phyloP scores from a whole-genome alignment of 2,888 invertebrate genomes.

The Amiota mariae region DNA sequence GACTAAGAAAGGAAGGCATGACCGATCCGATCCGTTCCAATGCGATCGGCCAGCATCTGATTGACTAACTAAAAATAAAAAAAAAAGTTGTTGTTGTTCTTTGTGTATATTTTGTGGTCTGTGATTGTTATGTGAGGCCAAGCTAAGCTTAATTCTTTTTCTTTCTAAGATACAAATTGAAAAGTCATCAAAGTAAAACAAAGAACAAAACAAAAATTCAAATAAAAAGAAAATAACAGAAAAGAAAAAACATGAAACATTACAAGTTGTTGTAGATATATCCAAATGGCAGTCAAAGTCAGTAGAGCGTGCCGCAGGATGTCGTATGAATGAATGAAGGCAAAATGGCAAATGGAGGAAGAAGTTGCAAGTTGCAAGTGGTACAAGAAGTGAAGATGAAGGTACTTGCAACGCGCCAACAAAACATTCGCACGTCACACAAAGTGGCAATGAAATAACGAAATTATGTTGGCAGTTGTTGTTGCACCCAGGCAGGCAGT shows the following conservation, averaged over 20 bases:
- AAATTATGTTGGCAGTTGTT: conserved; percentile 63
- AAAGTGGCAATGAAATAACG: conserved; percentile 67
- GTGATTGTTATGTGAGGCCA: background rate
- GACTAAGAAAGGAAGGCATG: background rate
- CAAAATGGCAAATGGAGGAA: background rate
- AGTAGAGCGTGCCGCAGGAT: conserved; percentile 19
- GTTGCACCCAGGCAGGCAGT: background rate
- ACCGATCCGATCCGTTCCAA: conserved; percentile 13
- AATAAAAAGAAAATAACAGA: background rate
- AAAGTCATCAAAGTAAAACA: conserved; percentile 57
- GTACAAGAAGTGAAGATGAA: conserved; percentile 4
- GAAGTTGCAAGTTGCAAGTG: conserved; percentile 6
- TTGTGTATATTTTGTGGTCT: background rate
- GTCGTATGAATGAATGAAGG: background rate
- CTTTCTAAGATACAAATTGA: conserved; percentile 56
- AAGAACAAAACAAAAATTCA: background rate
- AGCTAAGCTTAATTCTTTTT: background rate
- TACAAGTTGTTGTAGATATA: background rate
- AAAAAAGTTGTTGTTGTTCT: background rate
- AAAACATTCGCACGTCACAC: conserved; percentile 65
- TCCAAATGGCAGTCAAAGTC: conserved; percentile 4
- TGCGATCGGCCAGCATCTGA: too few species aligned
- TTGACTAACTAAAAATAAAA: background rate
- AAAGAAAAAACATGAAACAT: conserved; percentile 46
- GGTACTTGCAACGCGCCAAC: conserved; percentile 24